Evolutionary conservation across 2,888 invertebrate genomes (phyloP).

Genomic region (Ecdyonurus torrentis): DNA sequence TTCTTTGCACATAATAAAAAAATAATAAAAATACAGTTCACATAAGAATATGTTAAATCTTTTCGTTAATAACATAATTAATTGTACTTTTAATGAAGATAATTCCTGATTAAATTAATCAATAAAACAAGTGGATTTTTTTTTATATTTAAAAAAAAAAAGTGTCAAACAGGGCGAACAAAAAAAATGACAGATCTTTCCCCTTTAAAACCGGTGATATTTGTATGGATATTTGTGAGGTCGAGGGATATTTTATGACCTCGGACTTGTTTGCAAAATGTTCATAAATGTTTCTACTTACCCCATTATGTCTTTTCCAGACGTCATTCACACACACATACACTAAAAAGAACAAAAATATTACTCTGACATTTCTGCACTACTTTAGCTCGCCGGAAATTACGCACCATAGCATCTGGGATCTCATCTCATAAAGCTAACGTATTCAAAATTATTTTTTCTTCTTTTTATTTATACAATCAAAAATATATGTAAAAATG

Average conservation of each 20-base stretch:
- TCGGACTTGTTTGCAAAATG: too few species aligned
- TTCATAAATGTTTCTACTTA: constrained; percentile 29
- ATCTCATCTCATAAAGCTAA: not conserved
- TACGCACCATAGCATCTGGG: constrained; percentile 2
- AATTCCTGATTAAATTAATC: too few species aligned
- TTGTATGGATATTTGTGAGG: too few species aligned
- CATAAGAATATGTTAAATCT: too few species aligned
- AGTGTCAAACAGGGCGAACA: not conserved
- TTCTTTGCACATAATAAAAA: too few species aligned
- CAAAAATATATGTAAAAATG: too few species aligned
- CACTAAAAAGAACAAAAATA: constrained; percentile 27
- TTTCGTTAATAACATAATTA: too few species aligned
- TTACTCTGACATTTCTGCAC: constrained; percentile 7
- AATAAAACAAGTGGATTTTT: too few species aligned
- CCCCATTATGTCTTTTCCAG: constrained; percentile 70
- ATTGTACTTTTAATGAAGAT: too few species aligned
- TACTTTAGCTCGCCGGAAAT: constrained; percentile 1
- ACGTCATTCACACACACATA: constrained; percentile 46
- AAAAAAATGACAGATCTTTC: not conserved
- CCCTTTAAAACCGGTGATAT: not conserved
- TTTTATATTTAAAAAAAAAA: too few species aligned
- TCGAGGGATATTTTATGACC: too few species aligned
- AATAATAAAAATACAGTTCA: too few species aligned
- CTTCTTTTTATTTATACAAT: not conserved
- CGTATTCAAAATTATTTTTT: not conserved